These are phyloP conservation scores for Hippoglossus stenolepis DNA, from an alignment of 2,113 vertebrate genomes.

Conservation along the genomic window DNA sequence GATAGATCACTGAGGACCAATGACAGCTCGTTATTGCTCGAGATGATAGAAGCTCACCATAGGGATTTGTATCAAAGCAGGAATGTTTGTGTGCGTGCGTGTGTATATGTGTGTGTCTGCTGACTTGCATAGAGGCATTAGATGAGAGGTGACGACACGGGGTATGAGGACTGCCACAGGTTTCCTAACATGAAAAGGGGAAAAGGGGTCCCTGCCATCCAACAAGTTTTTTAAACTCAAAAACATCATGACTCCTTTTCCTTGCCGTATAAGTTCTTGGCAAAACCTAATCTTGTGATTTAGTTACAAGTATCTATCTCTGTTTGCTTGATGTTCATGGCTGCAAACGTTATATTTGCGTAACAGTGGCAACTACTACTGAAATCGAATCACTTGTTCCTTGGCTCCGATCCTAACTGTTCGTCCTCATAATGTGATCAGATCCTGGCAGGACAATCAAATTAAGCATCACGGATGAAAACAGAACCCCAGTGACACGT, in stretches of 20 bases:
- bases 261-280: neutral
- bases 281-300: neutral
- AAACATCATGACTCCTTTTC: neutral
- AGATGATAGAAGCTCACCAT: constrained; percentile 77
- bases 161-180: constrained; percentile 38
- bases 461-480: constrained; percentile 5
- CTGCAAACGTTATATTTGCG: constrained; percentile 4
- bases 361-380: constrained; percentile 6
- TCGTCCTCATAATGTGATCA: neutral
- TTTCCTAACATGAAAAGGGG: constrained; percentile 43
- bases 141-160: constrained; percentile 65
- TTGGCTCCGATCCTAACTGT: neutral
- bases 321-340: constrained; percentile 4
- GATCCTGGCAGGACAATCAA: constrained; percentile 11
- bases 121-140: constrained; percentile 27
- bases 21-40: constrained; percentile 80
- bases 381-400: constrained; percentile 35
- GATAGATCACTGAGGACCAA: constrained; percentile 76
- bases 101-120: constrained; percentile 24
- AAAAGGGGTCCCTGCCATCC: constrained; percentile 8
- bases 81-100: constrained; percentile 58
- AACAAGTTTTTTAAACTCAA: constrained; percentile 32
- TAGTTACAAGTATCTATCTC: neutral
- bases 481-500: neutral
- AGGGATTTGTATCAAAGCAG: constrained; percentile 77